A percentile compares a stretch with the other conserved stretches of the same genome.
These are phyloP conservation scores for Ditula angustiorana DNA, from an alignment of 2,888 invertebrate genomes.

Conservation along the genomic window DNA sequence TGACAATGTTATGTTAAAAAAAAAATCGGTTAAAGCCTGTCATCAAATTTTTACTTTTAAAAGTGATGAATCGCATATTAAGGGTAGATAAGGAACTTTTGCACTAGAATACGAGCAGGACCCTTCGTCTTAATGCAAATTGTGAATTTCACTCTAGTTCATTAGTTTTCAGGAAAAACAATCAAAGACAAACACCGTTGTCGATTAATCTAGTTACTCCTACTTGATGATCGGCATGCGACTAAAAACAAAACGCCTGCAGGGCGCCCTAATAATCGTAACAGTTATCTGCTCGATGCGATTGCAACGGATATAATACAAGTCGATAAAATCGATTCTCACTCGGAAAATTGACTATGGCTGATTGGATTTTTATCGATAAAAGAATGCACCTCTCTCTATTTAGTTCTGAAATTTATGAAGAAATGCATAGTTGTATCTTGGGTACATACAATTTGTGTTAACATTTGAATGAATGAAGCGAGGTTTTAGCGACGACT, in stretches of 20 bases:
- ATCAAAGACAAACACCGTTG: constrained; percentile 28
- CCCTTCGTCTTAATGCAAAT: too few relatives aligned
- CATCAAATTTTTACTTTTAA: too few relatives aligned
- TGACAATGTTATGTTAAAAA: too few relatives aligned
- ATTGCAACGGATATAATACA: constrained; percentile 32
- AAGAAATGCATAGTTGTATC: background rate
- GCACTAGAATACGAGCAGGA: too few relatives aligned
- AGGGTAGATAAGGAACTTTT: too few relatives aligned
- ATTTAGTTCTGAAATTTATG: too few relatives aligned
- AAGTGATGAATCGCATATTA: too few relatives aligned
- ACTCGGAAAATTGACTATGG: constrained; percentile 21
- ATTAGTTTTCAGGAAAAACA: constrained; percentile 18
- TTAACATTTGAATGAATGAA: too few relatives aligned
- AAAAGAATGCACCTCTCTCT: constrained; percentile 3
- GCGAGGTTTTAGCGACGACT: too few relatives aligned
- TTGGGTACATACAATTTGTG: too few relatives aligned
- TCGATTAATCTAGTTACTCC: constrained; percentile 38
- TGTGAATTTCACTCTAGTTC: constrained; percentile 26
- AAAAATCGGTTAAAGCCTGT: too few relatives aligned
- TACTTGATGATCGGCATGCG: constrained; percentile 35
- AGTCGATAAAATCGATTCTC: constrained; percentile 32
- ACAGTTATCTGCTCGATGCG: constrained; percentile 34
- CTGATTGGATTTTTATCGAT: constrained; percentile 27
- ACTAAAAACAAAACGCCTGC: constrained; percentile 39
- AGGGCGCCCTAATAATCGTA: constrained; percentile 35